Base-by-base conservation (phyloP, 2,888 invertebrate genomes). In the Andricus curvator region DNA sequence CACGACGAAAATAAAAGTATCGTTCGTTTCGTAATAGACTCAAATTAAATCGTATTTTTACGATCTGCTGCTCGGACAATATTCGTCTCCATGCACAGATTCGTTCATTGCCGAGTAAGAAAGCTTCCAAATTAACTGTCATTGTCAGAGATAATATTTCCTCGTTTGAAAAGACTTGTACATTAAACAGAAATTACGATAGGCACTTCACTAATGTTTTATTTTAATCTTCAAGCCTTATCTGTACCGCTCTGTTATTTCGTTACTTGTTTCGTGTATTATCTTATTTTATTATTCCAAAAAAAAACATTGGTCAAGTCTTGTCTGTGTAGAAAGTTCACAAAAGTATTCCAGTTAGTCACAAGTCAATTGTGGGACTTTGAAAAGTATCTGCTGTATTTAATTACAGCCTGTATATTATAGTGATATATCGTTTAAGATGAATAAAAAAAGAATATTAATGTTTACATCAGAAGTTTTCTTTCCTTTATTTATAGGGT, bases 371-470 rank as follows among this genome's bases (percentile, higher is more conserved):
- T 56, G 74, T 74, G 74, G 29, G 33, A 20, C 25, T 56, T 33
- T 56, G 4, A 56, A 74, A 74, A 74, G 33, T 56, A 51, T 56
- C 33, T 74, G 51, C 74, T 74, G 74, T 74, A 56, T 51, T 56
- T 74, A 11, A 67, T 67, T 74, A 74, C 74, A 74, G 56, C 56
- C 13, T 74, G 51, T 74, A 51, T 74, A 74, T 74, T 70, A 74
- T 56, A 74, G 74, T 56, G 74, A 74, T 74, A 74, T 74, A 51
- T 74, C 56, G n/a, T 74, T 68, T 74, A 74, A 74, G 74, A 56
- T 33, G 4, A 74, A 79, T 78, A 78, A 62, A 80, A 77, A 77
- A 60, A 48, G 48, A 70, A 81, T 62, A 74, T 80, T 80, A 76
- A 77, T 78, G 65, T 65, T 65, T 70, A 68, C 68, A 76, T 60